These are phyloP conservation scores for Papilio dardanus DNA, from an alignment of 1,140 invertebrate genomes.

Conservation along the genomic window DNA sequence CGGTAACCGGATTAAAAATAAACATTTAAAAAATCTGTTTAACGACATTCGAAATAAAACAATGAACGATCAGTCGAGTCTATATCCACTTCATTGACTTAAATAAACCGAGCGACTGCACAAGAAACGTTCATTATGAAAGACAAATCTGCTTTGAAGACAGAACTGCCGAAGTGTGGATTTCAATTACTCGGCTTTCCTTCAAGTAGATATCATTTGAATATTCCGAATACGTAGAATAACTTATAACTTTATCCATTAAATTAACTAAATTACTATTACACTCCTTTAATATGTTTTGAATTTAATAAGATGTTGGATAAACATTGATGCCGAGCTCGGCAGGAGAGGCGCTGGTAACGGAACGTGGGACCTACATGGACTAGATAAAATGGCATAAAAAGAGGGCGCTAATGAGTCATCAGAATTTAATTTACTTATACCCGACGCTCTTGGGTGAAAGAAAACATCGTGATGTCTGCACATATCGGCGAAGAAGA, in stretches of 20 bases:
- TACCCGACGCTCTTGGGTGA: no score
- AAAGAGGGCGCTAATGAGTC: no score
- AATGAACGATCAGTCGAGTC: conserved; percentile 24
- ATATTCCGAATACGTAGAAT: conserved; percentile 18
- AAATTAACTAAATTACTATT: conserved; percentile 1
- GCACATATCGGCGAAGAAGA: no score
- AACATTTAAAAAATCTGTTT: neutral
- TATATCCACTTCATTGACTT: conserved; percentile 32
- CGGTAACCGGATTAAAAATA: neutral
- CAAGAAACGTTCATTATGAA: conserved; percentile 35
- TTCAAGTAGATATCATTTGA: conserved; percentile 22
- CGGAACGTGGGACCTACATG: no score
- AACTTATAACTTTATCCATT: conserved; percentile 20
- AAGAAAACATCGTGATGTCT: no score
- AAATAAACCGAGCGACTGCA: conserved; percentile 32
- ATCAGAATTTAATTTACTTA: no score
- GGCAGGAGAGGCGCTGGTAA: no score
- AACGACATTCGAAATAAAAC: conserved; percentile 9
- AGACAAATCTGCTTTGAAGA: conserved; percentile 30
- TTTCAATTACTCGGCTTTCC: conserved; percentile 22
- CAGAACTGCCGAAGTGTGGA: conserved; percentile 20
- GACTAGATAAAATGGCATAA: no score
- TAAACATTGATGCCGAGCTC: no score
- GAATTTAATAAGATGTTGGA: neutral
- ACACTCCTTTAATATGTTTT: neutral